These are phyloP conservation scores for Gymnothorax reevesii DNA, from an alignment of 2,797 vertebrate species.

Conservation along the genomic window DNA sequence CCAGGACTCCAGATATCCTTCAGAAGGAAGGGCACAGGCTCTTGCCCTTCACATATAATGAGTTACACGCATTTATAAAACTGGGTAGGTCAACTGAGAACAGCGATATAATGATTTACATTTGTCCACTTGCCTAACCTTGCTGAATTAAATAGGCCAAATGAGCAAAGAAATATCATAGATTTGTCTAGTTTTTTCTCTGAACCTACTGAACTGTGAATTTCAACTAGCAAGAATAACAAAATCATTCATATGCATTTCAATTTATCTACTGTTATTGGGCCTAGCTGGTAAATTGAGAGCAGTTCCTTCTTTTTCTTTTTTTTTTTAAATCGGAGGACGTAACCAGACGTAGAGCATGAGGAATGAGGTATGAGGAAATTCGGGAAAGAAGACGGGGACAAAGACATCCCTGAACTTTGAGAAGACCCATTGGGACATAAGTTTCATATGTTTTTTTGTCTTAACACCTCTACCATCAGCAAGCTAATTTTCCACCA, in stretches of 20 bases:
- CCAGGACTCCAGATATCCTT: not conserved
- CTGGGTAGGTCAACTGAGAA: not conserved
- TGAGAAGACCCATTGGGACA: too few species aligned
- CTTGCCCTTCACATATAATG: not conserved
- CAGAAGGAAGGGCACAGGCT: not conserved
- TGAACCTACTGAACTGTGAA: too few species aligned
- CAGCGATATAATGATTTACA: not conserved
- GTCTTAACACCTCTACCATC: too few species aligned
- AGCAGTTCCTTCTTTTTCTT: not conserved
- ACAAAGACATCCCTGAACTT: too few species aligned
- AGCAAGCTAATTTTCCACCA: too few species aligned
- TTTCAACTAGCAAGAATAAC: too few species aligned
- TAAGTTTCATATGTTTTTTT: too few species aligned
- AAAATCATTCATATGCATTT: too few species aligned
- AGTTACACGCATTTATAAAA: not conserved
- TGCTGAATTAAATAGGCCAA: not conserved
- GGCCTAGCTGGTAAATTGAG: too few species aligned
- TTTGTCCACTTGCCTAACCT: not conserved
- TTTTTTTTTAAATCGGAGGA: too few species aligned
- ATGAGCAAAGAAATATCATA: not conserved
- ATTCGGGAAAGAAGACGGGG: not conserved
- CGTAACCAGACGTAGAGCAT: not conserved
- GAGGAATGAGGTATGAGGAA: not conserved
- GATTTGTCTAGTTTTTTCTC: too few species aligned
- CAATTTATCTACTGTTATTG: too few species aligned